phyloP scores from a whole-genome alignment of 1,140 invertebrate genomes.

The Drosophila funebris region DNA sequence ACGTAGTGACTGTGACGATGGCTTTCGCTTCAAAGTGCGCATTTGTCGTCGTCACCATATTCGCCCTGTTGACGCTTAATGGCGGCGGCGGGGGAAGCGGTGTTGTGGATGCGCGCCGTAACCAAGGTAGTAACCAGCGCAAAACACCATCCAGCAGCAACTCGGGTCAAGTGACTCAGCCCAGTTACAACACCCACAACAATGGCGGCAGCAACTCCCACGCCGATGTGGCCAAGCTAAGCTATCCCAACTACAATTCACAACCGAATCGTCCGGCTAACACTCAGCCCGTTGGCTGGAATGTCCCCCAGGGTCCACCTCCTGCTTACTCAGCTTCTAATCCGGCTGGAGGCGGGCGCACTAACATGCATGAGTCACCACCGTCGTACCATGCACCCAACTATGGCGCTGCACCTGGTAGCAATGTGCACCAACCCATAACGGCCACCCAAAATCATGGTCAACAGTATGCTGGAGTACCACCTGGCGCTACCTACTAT shows the following conservation, averaged over 20 bases:
- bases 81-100: not conserved
- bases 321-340: conserved; percentile 75
- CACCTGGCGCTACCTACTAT: conserved; percentile 69
- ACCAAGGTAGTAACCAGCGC: conserved; percentile 61
- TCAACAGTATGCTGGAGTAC: conserved; percentile 48
- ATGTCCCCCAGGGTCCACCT: conserved; percentile 74
- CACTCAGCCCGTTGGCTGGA: conserved; percentile 62
- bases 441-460: conserved; percentile 59
- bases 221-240: conserved; percentile 72
- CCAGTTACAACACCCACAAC: conserved; percentile 56
- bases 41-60: conserved; percentile 45
- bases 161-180: conserved; percentile 70
- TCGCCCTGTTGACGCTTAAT: conserved; percentile 58
- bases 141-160: conserved; percentile 76
- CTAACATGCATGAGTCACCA: conserved; percentile 71
- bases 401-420: conserved; percentile 60
- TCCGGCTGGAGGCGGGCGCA: conserved; percentile 57
- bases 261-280: conserved; percentile 73
- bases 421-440: conserved; percentile 62
- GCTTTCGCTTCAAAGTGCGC: conserved; percentile 36
- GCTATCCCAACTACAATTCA: conserved; percentile 78
- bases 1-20: conserved; percentile 37
- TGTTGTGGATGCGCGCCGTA: conserved; percentile 70
- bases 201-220: conserved; percentile 68
- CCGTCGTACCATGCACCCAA: conserved; percentile 71